Base-by-base conservation (phyloP, 2,113 vertebrate genomes). In the Python bivittatus region DNA sequence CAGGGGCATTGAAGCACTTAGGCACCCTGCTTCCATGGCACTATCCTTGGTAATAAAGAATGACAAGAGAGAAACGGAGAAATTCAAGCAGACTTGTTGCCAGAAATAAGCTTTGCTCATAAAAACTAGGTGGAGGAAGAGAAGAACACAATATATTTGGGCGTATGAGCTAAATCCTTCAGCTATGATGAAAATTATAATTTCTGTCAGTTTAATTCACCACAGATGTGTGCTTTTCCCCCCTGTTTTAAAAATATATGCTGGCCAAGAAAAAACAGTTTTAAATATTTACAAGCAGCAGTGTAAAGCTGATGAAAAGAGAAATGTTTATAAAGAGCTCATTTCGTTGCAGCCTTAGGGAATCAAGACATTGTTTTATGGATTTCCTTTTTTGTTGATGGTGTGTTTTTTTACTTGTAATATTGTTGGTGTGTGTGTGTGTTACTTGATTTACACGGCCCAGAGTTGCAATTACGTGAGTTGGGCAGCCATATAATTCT, bases 41-140 rank as follows among this genome's bases (percentile, higher is more conserved):
- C 88, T 22, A 88, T 54, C 85, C 38, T 88, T 87, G 84, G 92
- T 53, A 93, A 60, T 52, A 92, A 94, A 88, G 90, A 95, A 56
- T 94, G 92, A 93, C 52, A 91, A 89, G 72, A 94, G 6, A 89
- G 15, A 93, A 88, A 86, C 86, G 23, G 83, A 60, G 91, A 90
- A 91, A 86, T 58, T 84, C 23, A 84, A 85, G 90, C 90, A 12
- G 79, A 57, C 61, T 38, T 85, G 42, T 85, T 91, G 87, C 87
- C 58, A 84, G 88, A 91, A 91, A 27, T 61, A 25, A 25, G 68
- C 33, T 33, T 91, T 86, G 48, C 88, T 44, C 53, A 6, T 48
- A 48, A 48, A 48, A 48, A 6, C 48, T 48, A 20, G 56, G 84
- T 54, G 53, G 85, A 56, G 72, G 64, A 17, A 72, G 33, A 79